Evolutionary conservation across 2,888 invertebrate species (phyloP).

Genomic region (Morpho helenor): DNA sequence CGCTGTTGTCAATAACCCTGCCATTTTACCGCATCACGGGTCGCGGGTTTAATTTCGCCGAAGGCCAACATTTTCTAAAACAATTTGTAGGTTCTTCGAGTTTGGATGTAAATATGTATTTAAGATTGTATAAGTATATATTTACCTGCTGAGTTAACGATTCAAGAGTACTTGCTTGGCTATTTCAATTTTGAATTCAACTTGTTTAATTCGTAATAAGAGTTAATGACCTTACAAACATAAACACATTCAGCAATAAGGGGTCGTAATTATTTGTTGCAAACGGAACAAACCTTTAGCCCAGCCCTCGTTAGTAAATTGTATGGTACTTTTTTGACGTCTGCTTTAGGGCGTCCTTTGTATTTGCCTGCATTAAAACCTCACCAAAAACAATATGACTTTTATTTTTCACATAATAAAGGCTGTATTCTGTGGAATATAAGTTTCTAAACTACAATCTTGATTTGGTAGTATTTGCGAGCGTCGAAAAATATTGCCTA

Average conservation of each 20-base stretch:
- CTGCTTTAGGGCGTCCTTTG: conserved; percentile 54
- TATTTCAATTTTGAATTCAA: no score
- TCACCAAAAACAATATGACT: conserved; percentile 26
- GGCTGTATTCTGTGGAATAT: conserved; percentile 22
- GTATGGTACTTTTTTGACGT: conserved; percentile 68
- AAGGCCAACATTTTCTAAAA: no score
- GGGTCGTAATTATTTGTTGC: conserved; percentile 40
- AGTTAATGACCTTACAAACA: conserved; percentile 6
- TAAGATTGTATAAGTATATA: no score
- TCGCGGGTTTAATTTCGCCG: no score
- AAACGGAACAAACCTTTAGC: conserved; percentile 55
- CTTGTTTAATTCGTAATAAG: no score
- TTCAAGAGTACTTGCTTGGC: no score
- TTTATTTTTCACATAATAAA: conserved; percentile 24
- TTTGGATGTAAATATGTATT: no score
- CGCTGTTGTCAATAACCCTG: no score
- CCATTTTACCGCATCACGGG: no score
- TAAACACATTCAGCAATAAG: conserved; percentile 13
- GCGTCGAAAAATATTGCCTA: conserved; percentile 11
- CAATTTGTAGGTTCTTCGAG: no score
- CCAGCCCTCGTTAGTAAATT: conserved; percentile 68
- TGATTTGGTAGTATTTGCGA: conserved; percentile 13
- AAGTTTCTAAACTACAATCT: conserved; percentile 10
- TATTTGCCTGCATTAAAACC: conserved; percentile 18
- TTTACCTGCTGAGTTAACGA: no score